These are phyloP conservation scores for Oscheius onirici DNA, from an alignment of 2,888 invertebrate genomes.

Conservation along the genomic window DNA sequence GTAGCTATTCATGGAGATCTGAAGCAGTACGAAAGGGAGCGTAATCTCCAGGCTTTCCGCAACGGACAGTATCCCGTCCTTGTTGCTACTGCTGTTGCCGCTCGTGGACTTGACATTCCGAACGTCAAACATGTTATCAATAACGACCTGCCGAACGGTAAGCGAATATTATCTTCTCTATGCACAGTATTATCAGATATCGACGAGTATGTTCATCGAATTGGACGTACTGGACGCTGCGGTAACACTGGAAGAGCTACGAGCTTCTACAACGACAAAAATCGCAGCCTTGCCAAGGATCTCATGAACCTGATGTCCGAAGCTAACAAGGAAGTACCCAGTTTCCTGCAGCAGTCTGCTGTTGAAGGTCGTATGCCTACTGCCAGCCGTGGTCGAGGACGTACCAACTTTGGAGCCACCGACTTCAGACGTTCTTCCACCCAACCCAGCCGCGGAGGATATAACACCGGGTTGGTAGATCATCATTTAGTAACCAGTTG, in stretches of 20 bases:
- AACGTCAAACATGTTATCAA: conserved; percentile 99
- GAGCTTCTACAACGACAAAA: conserved; percentile 88
- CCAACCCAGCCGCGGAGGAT: not conserved
- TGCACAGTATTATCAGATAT: conserved; percentile 77
- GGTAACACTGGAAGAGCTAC: conserved; percentile 97
- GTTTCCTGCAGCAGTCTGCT: conserved; percentile 48
- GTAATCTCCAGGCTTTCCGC: conserved; percentile 87
- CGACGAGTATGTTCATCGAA: conserved; percentile 97
- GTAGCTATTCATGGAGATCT: conserved; percentile 99
- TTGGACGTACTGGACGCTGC: conserved; percentile 98
- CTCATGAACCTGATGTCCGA: conserved; percentile 43
- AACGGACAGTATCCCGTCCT: conserved; percentile 77
- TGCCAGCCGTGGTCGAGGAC: conserved; percentile 16
- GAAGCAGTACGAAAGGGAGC: conserved; percentile 94
- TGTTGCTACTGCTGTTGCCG: conserved; percentile 72
- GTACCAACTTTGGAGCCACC: conserved; percentile 34
- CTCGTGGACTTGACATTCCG: conserved; percentile 85
- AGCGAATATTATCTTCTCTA: not conserved
- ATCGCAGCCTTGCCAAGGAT: conserved; percentile 51
- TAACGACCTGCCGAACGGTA: conserved; percentile 92
- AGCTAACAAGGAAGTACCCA: conserved; percentile 53
- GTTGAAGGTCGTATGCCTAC: conserved; percentile 26
- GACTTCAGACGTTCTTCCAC: not conserved
- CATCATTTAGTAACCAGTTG: not conserved
- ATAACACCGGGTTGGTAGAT: not conserved